phyloP scores from a whole-genome alignment of 1,140 invertebrate genomes.

The Zaprionus camerounensis region DNA sequence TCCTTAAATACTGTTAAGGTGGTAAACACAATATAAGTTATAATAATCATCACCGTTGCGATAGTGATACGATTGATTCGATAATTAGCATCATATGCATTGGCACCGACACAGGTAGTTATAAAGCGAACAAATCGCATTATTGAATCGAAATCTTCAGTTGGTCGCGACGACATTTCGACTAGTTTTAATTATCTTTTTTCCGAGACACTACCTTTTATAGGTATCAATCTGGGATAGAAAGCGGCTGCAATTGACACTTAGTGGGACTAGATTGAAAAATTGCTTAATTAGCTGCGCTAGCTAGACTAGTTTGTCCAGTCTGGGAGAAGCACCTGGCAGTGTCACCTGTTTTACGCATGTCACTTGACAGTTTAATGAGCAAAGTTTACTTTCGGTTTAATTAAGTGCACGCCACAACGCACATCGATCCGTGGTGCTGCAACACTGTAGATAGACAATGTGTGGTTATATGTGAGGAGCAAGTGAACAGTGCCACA shows the following conservation, averaged over 20 bases:
- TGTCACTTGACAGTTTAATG: constrained; percentile 73
- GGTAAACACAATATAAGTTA: constrained; percentile 35
- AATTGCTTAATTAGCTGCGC: constrained; percentile 64
- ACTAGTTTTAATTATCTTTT: constrained; percentile 1
- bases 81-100: constrained; percentile 46
- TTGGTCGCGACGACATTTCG: constrained; percentile 13
- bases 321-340: background rate
- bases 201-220: background rate
- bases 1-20: constrained; percentile 27
- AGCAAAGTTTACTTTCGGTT: constrained; percentile 64
- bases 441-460: background rate
- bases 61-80: constrained; percentile 40
- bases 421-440: constrained; percentile 32
- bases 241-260: constrained; percentile 44
- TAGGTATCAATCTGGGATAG: constrained; percentile 21
- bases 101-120: constrained; percentile 25
- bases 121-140: constrained; percentile 41
- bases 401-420: constrained; percentile 68
- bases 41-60: constrained; percentile 8
- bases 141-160: constrained; percentile 16
- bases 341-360: constrained; percentile 21
- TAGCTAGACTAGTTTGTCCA: constrained; percentile 10
- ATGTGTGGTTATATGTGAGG: background rate
- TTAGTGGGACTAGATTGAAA: constrained; percentile 28
- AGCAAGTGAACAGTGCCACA: background rate